Evolutionary conservation across 2,113 vertebrate species (phyloP), one percentile per base, ranked within the genome.

Genomic region (Chloropsis cyanopogon): DNA sequence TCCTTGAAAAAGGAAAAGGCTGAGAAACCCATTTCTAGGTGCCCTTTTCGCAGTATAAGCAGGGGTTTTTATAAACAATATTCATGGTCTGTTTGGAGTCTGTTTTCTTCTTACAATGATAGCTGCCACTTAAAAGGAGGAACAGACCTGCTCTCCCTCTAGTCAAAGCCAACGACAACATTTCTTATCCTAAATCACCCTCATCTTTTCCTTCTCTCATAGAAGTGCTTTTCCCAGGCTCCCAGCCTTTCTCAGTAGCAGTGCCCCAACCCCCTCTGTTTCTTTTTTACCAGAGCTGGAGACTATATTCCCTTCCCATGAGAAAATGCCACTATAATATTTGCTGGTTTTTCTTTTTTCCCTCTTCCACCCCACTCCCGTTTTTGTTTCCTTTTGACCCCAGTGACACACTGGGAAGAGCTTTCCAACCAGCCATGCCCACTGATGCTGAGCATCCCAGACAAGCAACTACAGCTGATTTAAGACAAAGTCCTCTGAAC

Each of bases 111-210:
- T 69, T 81, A 49, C 6, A 13, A 78, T 41, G 72, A 92, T 86
- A 96, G 95, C 80, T 96, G 88, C 54, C 3, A 1, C 82, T 88
- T 90, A 78, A 93, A 94, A 84, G 86, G 86, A 93, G 82, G 53
- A 90, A 57, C 44, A 90, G 86, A 96, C 93, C 93, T 96, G 90
- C 64, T 91, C 49, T 86, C 90, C 61, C 68, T 81, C 92, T 78
- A 94, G 88, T 65, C 4, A 28, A 95, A 96, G 93, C 92, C 95
- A 97, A 96, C 0, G 29, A 96, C 93, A 96, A 96, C 86, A 97
- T 90, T 94, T 93, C 92, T 95, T 96, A 96, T 96, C 93, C 95
- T 95, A 96, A 94, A 97, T 96, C 95, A 96, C 83, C 49, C 94
- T 90, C 83, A 84, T 96, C 93, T 93, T 88, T 96, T 96, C 88